Conservation (phyloP, 2,888 invertebrate species). For the Dusona sp. region DNA sequence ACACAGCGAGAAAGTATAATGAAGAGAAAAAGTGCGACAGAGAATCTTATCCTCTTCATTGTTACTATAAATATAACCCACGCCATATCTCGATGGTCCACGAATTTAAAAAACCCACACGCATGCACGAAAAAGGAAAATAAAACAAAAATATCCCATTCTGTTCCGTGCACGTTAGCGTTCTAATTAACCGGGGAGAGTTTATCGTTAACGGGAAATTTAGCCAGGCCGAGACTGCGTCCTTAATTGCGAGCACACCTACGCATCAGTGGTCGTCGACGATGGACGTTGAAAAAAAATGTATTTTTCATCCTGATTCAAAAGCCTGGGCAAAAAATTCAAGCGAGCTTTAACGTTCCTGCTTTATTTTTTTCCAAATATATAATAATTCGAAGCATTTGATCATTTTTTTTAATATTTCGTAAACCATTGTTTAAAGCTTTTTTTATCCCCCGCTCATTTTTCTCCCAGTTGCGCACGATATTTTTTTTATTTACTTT, state of each 20-base stretch:
- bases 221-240: conserved; percentile 42
- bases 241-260: conserved; percentile 63
- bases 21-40: neutral
- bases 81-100: neutral
- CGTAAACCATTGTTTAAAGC: neutral
- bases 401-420: neutral
- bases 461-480: conserved; percentile 16
- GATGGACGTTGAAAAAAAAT: conserved; percentile 14
- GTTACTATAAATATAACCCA: conserved; percentile 40
- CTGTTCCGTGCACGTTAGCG: conserved; percentile 17
- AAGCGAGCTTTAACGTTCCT: neutral
- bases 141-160: neutral
- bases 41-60: conserved; percentile 15
- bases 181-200: conserved; percentile 60
- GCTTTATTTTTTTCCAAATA: neutral
- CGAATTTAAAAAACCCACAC: conserved; percentile 29
- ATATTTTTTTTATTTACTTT: conserved; percentile 31
- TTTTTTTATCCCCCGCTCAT: conserved; percentile 45
- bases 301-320: neutral
- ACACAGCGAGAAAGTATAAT: neutral
- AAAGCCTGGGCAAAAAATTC: neutral
- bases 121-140: neutral
- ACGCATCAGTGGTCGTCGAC: conserved; percentile 41
- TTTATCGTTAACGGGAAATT: conserved; percentile 61
- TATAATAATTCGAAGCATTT: neutral